Percentiles rank a stretch among this genome's conserved stretches.
phyloP scores from a whole-genome alignment of 2,113 vertebrate species.

The Forbesichthys agassizii region DNA sequence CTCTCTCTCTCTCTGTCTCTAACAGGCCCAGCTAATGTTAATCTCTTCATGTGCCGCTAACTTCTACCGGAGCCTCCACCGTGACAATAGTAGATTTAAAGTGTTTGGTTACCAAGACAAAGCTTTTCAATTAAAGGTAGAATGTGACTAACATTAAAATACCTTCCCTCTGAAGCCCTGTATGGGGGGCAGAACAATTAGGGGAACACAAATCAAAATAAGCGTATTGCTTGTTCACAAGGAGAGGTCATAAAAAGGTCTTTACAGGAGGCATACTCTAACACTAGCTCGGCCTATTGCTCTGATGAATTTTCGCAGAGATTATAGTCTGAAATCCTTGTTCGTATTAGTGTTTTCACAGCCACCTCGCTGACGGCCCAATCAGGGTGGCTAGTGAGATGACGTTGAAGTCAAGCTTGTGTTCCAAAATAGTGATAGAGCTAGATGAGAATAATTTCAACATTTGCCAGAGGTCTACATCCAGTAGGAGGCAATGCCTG shows the following conservation, averaged over 20 bases:
- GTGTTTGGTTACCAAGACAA: conserved; percentile 61
- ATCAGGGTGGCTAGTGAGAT: too few species aligned
- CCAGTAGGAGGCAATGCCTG: too few species aligned
- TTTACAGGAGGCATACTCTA: not conserved
- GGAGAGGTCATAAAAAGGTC: conserved; percentile 36
- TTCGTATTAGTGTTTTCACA: too few species aligned
- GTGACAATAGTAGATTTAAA: conserved; percentile 54
- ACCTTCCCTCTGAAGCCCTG: conserved; percentile 19
- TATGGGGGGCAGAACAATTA: conserved; percentile 44
- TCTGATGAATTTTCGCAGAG: too few species aligned
- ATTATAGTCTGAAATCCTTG: too few species aligned
- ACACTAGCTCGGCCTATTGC: too few species aligned
- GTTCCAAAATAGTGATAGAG: too few species aligned
- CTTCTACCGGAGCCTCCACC: conserved; percentile 58
- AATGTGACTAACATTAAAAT: conserved; percentile 45
- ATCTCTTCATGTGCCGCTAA: conserved; percentile 46
- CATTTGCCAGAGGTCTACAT: too few species aligned
- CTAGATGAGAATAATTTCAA: not conserved
- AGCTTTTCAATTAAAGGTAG: conserved; percentile 42
- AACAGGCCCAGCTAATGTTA: conserved; percentile 45
- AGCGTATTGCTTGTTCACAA: conserved; percentile 42
- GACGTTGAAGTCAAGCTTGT: too few species aligned
- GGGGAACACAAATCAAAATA: conserved; percentile 64
- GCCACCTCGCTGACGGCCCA: too few species aligned
- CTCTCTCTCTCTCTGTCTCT: conserved; percentile 4